These are phyloP conservation scores for Prunella strophiata DNA, from an alignment of 2,797 vertebrate genomes.

Conservation along the genomic window DNA sequence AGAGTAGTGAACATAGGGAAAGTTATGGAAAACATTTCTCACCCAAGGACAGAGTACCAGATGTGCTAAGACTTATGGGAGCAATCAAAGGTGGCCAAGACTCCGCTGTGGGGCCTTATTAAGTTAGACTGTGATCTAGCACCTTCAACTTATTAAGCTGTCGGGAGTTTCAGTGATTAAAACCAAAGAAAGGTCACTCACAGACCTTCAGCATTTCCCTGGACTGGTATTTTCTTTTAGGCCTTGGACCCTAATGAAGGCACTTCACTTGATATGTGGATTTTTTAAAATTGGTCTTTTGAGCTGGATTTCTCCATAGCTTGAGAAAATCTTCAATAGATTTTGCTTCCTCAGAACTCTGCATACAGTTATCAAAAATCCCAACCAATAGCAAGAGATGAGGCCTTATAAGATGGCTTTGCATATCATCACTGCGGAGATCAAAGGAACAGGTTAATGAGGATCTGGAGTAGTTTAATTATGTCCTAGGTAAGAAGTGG, in stretches of 20 bases:
- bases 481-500: constrained; percentile 82
- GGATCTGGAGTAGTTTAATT: constrained; percentile 84
- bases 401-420: constrained; percentile 85
- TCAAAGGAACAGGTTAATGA: constrained; percentile 90
- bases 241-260: constrained; percentile 90
- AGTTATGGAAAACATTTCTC: constrained; percentile 98
- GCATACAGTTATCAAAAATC: constrained; percentile 88
- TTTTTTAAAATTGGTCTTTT: constrained; percentile 87
- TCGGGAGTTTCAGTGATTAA: constrained; percentile 99
- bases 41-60: constrained; percentile 93
- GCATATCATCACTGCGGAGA: constrained; percentile 85
- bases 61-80: constrained; percentile 99
- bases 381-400: constrained; percentile 80
- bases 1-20: constrained; percentile 85
- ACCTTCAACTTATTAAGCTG: constrained; percentile 99
- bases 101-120: constrained; percentile 94
- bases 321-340: constrained; percentile 77
- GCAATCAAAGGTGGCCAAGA: constrained; percentile 96
- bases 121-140: constrained; percentile 96
- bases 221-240: constrained; percentile 91
- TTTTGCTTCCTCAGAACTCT: constrained; percentile 74
- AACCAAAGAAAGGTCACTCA: constrained; percentile 97
- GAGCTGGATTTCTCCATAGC: constrained; percentile 76
- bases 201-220: constrained; percentile 92
- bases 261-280: constrained; percentile 85